phyloP scores from a whole-genome alignment of 2,113 vertebrate genomes.

The Brachirus orientalis region DNA sequence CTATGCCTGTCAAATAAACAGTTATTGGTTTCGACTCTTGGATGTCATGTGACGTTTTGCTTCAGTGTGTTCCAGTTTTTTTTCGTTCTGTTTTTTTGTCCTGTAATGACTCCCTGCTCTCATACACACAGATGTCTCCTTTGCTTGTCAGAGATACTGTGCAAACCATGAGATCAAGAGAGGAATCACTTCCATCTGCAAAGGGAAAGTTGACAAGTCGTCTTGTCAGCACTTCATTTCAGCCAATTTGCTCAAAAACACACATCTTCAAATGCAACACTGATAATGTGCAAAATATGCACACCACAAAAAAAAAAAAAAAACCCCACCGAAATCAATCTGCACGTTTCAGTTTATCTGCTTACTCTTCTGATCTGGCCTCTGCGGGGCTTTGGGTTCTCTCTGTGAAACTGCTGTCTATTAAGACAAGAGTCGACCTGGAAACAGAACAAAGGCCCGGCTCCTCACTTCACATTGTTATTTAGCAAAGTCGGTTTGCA shows the following conservation, averaged over 20 bases:
- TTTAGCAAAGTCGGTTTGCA: slow-evolving; percentile 33
- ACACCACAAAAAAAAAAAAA: slow-evolving; percentile 35
- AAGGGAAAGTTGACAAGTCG: slow-evolving; percentile 37
- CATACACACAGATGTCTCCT: slow-evolving; percentile 4
- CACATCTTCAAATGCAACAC: slow-evolving; percentile 28
- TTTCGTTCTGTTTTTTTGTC: slow-evolving; percentile 10
- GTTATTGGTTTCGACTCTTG: no score
- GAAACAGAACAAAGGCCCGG: slow-evolving; percentile 52
- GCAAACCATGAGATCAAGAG: slow-evolving; percentile 33
- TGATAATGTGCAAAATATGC: slow-evolving; percentile 17
- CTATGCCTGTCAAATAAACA: no score
- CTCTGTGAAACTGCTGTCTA: slow-evolving; percentile 54
- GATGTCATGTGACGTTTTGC: no score
- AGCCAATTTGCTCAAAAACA: slow-evolving; percentile 39
- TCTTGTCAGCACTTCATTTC: slow-evolving; percentile 45
- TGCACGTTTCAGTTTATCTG: slow-evolving; percentile 50
- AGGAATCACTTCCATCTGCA: slow-evolving; percentile 14
- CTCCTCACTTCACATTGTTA: slow-evolving; percentile 37
- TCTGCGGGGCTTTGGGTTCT: slow-evolving; percentile 53
- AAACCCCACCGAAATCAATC: slow-evolving; percentile 64
- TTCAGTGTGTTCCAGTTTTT: no score
- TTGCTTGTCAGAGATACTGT: slow-evolving; percentile 18
- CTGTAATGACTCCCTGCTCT: not conserved
- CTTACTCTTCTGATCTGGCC: slow-evolving; percentile 54
- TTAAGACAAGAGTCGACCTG: slow-evolving; percentile 62